phyloP scores from a whole-genome alignment of 2,888 invertebrate genomes.

The Unio pictorum region DNA sequence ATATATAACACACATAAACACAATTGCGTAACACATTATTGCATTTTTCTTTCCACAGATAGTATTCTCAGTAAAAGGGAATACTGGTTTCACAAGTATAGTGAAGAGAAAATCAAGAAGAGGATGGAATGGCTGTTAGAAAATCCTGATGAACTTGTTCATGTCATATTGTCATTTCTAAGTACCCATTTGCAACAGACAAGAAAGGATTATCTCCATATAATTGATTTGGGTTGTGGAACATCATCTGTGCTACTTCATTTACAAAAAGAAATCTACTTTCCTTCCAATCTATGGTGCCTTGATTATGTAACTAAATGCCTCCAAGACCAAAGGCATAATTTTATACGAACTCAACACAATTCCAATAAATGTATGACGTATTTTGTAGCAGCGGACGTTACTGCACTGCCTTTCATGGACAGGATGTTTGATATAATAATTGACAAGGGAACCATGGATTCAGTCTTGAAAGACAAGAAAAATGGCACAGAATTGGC shows the following conservation, averaged over 20 bases:
- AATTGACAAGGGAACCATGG: constrained; percentile 30
- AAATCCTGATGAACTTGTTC: constrained; percentile 8
- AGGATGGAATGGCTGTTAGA: constrained; percentile 26
- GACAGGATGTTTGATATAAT: constrained; percentile 15
- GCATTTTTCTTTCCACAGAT: constrained; percentile 11
- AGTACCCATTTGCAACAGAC: neutral
- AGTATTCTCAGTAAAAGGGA: constrained; percentile 14
- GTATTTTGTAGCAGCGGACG: constrained; percentile 18
- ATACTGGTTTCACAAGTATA: constrained; percentile 18
- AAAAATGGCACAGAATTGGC: constrained; percentile 5
- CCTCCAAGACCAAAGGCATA: constrained; percentile 13
- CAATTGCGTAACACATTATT: neutral
- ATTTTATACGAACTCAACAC: no score
- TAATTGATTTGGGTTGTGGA: constrained; percentile 27
- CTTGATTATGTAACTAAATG: constrained; percentile 21
- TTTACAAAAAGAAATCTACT: constrained; percentile 5
- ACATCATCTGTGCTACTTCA: constrained; percentile 14
- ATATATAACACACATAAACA: no score
- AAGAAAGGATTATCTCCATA: constrained; percentile 2
- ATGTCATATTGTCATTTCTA: constrained; percentile 9
- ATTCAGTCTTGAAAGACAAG: constrained; percentile 24
- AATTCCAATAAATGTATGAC: neutral
- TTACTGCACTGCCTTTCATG: constrained; percentile 17
- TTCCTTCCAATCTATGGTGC: constrained; percentile 13
- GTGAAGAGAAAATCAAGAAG: constrained; percentile 3